Base-by-base conservation (phyloP, 37 sponge, comb jelly and placozoan species). In the Theonella swinhoei region DNA sequence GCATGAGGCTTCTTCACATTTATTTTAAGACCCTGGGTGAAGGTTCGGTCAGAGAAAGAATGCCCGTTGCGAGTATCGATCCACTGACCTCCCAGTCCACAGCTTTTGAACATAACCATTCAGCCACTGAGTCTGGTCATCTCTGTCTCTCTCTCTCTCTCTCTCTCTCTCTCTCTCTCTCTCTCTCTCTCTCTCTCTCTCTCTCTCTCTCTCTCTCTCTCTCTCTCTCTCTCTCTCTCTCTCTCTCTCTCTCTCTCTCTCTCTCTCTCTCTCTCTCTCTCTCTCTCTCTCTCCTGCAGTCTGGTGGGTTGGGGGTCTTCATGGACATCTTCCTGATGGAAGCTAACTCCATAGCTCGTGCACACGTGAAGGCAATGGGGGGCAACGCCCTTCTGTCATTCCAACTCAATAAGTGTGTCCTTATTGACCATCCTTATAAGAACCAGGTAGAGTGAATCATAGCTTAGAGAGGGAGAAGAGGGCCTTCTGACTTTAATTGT, bases 321-420 rank as follows among this genome's bases (percentile, higher is more conserved):
- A 35, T 95, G 58, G 75, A 91, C 26, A 29, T 85, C 61, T 91
- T 91, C 39, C 59, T 91, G 3, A 68, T 71, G n/a, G 92, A 95
- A 54, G 89, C 90, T 1, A 74, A 82, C 37, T 58, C 81, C 26
- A 80, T 95, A 9, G 90, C 74, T 4, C 34, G 85, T 23, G 87
- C 89, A 1, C 77, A 84, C 31, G 92, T 91, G 22, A 39, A 54
- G 7, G 92, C 92, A 2, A 7, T 88, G 24, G 92, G 92, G 1
- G 95, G 95, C 0, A 91, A 95, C 33, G 83, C 87, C 17, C 74
- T 95, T 3, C 71, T 95, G 14, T 80, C 47, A 59, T 95, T 76
- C 70, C 80, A 75, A 37, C 32, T 95, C 34, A 88, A 80, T 25
- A 82, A 91, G 23, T 82, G 79, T 59, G 80, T 88, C 3, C 62